phyloP scores from a whole-genome alignment of 2,113 vertebrate genomes.

The Myodes glareolus region DNA sequence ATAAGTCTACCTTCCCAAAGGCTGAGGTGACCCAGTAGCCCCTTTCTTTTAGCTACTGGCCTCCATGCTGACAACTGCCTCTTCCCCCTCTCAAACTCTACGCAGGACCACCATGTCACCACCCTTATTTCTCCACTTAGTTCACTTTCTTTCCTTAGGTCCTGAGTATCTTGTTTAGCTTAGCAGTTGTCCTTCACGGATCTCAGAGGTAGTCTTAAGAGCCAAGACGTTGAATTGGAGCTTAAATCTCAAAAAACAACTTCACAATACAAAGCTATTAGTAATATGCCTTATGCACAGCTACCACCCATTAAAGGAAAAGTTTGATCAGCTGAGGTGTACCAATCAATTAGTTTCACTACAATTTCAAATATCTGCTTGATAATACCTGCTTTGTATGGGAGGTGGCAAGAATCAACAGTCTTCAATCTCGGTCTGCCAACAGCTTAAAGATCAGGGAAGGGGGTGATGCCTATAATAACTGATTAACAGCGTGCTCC shows the following conservation, averaged over 20 bases:
- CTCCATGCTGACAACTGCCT: neutral
- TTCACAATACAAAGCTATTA: neutral
- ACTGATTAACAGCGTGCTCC: neutral
- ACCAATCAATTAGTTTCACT: neutral
- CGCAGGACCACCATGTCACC: neutral
- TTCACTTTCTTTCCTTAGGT: too few relatives aligned
- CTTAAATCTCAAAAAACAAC: too few relatives aligned
- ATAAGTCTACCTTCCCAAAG: neutral
- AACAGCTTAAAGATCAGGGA: neutral
- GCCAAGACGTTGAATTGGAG: neutral
- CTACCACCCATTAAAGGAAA: neutral
- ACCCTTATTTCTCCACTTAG: too few relatives aligned
- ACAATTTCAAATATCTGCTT: neutral
- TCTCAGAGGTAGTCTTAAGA: neutral
- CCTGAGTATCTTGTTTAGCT: too few relatives aligned
- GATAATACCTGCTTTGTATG: neutral
- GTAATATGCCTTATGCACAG: rapidly evolving
- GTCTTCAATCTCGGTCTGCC: neutral
- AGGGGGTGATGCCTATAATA: neutral
- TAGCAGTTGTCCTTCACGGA: neutral
- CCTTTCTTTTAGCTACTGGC: neutral
- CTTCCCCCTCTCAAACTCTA: neutral
- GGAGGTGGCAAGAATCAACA: neutral
- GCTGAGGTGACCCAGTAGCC: neutral
- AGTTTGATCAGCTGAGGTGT: neutral